A percentile compares a stretch with the other conserved stretches of the same genome.
Conservation (phyloP, 2,797 vertebrate genomes). For the Arnoldichthys spilopterus region DNA sequence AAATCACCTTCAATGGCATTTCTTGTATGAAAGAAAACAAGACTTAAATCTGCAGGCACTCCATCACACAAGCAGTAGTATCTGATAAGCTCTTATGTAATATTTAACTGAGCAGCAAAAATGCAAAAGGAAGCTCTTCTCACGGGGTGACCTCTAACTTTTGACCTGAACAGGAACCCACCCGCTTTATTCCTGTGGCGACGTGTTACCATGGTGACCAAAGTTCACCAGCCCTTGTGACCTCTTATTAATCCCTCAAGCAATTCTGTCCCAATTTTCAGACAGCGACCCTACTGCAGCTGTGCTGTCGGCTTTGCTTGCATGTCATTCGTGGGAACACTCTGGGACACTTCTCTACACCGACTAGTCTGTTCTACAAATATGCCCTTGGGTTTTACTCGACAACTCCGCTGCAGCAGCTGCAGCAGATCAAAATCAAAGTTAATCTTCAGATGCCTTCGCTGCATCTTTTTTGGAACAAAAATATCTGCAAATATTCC, state of each 20-base stretch:
- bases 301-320: constrained; percentile 4
- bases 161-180: constrained; percentile 25
- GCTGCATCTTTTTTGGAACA: background rate
- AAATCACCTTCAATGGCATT: too few relatives aligned
- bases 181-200: constrained; percentile 43
- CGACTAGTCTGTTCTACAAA: constrained; percentile 2
- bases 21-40: too few relatives aligned
- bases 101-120: background rate
- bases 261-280: background rate
- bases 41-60: too few relatives aligned
- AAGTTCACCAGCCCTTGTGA: constrained; percentile 40
- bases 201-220: constrained; percentile 57
- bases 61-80: too few relatives aligned
- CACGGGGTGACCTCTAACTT: background rate
- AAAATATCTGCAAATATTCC: background rate
- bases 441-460: background rate
- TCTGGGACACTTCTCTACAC: constrained; percentile 15
- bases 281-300: constrained; percentile 4
- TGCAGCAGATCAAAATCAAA: constrained; percentile 7
- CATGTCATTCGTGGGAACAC: constrained; percentile 19
- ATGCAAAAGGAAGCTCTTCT: background rate
- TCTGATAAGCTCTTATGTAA: background rate
- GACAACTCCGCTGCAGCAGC: constrained; percentile 15
- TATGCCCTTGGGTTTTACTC: background rate
- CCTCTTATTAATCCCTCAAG: constrained; percentile 4